phyloP scores from a whole-genome alignment of 2,797 vertebrate genomes.

The Galagoides demidoff region DNA sequence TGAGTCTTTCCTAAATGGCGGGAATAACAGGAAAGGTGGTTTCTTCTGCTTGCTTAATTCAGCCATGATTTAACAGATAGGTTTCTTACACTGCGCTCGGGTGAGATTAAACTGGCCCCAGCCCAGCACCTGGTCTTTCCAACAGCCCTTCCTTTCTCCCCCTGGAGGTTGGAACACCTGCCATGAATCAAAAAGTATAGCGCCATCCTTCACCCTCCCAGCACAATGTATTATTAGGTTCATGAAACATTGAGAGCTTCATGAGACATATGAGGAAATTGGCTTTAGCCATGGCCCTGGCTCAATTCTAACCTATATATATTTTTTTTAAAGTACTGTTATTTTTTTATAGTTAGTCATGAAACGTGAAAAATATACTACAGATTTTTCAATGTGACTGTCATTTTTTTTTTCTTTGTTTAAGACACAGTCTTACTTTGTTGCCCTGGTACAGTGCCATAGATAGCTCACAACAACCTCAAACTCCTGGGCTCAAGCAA shows the following conservation, averaged over 20 bases:
- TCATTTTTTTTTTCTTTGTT: slow-evolving; percentile 18
- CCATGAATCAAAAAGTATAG: not conserved
- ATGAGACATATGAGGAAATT: slow-evolving; percentile 27
- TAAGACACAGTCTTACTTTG: too few species aligned
- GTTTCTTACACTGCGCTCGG: not conserved
- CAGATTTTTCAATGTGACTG: not conserved
- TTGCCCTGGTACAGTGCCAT: too few species aligned
- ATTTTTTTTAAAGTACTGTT: not conserved
- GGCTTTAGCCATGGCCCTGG: not conserved
- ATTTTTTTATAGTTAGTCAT: slow-evolving; percentile 4
- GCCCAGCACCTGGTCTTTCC: not conserved
- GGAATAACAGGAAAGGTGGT: not conserved
- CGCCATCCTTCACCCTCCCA: not conserved
- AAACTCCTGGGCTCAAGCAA: too few species aligned
- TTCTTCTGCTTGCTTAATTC: not conserved
- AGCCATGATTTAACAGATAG: not conserved
- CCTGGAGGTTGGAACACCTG: not conserved
- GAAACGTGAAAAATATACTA: slow-evolving; percentile 25
- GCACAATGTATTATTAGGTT: fast-evolving
- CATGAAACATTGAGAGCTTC: slow-evolving; percentile 36
- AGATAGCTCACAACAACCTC: too few species aligned
- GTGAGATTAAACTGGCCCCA: not conserved
- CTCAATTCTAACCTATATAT: slow-evolving; percentile 9
- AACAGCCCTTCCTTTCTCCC: not conserved
- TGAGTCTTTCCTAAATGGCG: not conserved